Conservation (phyloP, 2,797 vertebrate species). For the Hydrophis major region DNA sequence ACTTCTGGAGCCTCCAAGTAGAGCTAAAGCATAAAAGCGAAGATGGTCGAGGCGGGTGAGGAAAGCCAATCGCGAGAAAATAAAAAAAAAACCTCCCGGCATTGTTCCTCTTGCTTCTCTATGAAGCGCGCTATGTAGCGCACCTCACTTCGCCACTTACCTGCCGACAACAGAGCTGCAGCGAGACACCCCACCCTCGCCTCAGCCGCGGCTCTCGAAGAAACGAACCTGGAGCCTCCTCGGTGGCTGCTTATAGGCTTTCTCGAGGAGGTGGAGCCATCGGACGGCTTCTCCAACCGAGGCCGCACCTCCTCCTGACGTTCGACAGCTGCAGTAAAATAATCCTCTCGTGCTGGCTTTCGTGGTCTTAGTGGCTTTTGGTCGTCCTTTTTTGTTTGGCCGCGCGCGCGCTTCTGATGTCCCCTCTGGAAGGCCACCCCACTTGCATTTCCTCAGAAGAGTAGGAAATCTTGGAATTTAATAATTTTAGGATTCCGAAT, state of each 20-base stretch:
- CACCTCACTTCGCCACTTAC: not conserved
- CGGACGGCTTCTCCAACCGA: not conserved
- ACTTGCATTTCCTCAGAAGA: not conserved
- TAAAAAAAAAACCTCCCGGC: no score
- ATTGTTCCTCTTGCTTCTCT: no score
- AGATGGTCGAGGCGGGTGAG: not conserved
- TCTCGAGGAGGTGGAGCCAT: not conserved
- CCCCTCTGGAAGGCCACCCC: not conserved
- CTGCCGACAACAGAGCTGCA: not conserved
- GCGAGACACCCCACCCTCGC: rapidly evolving
- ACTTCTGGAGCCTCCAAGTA: not conserved
- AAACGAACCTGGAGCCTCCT: not conserved
- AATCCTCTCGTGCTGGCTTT: not conserved
- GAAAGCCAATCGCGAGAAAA: not conserved
- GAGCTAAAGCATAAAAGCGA: not conserved
- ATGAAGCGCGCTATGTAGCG: no score
- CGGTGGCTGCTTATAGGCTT: not conserved
- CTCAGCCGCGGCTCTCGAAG: not conserved
- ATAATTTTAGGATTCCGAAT: not conserved
- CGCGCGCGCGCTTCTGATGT: not conserved
- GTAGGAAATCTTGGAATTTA: not conserved
- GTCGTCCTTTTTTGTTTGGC: not conserved
- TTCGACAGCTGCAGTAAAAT: not conserved
- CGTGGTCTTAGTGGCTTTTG: not conserved
- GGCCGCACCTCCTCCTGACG: not conserved